Percentiles rank a stretch among this genome's conserved stretches.
phyloP scores from a whole-genome alignment of 2,797 vertebrate species.

The Peromyscus attwateri region DNA sequence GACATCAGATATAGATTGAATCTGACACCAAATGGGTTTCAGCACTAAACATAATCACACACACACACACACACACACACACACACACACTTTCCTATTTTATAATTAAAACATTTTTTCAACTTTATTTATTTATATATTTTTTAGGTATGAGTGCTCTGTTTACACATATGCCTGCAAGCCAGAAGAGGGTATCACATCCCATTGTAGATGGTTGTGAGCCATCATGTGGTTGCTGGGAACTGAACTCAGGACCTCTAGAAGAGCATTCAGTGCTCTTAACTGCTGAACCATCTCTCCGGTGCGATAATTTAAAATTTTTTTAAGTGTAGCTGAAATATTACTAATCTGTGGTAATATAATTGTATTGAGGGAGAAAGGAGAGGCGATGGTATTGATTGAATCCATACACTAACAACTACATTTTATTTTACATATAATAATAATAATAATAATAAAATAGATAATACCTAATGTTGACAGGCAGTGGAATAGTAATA shows the following conservation, averaged over 20 bases:
- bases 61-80: background rate
- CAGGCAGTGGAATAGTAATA: constrained; percentile 16
- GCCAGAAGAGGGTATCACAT: background rate
- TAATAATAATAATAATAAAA: background rate
- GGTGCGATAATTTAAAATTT: background rate
- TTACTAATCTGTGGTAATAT: background rate
- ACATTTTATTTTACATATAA: background rate
- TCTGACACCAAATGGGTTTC: background rate
- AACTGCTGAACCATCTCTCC: background rate
- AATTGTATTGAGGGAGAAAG: background rate
- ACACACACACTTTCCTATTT: background rate
- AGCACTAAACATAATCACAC: background rate
- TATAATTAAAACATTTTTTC: background rate
- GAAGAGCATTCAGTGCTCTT: background rate
- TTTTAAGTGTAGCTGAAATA: constrained; percentile 16
- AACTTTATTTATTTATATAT: background rate
- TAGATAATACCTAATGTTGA: background rate
- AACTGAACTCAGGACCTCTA: background rate
- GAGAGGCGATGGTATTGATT: background rate
- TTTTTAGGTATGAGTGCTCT: background rate
- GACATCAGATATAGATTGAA: background rate
- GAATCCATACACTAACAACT: background rate
- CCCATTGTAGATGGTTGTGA: background rate
- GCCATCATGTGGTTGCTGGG: background rate
- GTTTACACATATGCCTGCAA: background rate